phyloP scores from a whole-genome alignment of 2,888 invertebrate genomes.

The Drosophila maculinotata region DNA sequence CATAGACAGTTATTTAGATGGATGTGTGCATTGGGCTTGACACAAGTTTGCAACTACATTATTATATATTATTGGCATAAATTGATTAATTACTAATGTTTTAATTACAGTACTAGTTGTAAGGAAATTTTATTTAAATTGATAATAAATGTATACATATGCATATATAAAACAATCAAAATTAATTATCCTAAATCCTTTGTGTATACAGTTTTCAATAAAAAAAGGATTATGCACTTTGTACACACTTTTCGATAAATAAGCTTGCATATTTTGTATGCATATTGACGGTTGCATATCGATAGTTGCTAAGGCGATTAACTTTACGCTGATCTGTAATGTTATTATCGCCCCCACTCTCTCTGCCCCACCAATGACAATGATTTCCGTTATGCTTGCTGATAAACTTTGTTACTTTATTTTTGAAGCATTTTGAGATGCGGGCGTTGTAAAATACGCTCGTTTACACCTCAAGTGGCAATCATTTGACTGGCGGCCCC shows the following conservation, averaged over 20 bases:
- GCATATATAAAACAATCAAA: too few species aligned
- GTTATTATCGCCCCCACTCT: background rate
- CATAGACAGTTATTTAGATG: background rate
- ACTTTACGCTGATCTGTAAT: conserved; percentile 11
- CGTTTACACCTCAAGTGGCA: conserved; percentile 76
- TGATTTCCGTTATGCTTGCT: conserved; percentile 34
- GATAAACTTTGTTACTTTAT: conserved; percentile 47
- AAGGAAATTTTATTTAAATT: too few species aligned
- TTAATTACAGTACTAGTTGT: too few species aligned
- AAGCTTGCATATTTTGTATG: too few species aligned
- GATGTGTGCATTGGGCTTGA: background rate
- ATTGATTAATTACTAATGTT: too few species aligned
- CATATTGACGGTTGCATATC: too few species aligned
- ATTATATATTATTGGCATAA: too few species aligned
- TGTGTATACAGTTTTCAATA: too few species aligned
- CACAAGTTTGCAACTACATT: too few species aligned
- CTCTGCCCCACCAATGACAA: conserved; percentile 19
- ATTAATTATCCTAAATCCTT: too few species aligned
- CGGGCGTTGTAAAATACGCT: conserved; percentile 72
- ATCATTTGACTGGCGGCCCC: conserved; percentile 59
- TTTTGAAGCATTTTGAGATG: conserved; percentile 49
- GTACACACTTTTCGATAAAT: background rate
- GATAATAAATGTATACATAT: too few species aligned
- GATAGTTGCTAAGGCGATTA: conserved; percentile 9
- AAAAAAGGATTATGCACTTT: too few species aligned